Evolutionary conservation across 2,888 invertebrate genomes (phyloP), one percentile per base, ranked within the genome.

Genomic region (Trachelus stipa): DNA sequence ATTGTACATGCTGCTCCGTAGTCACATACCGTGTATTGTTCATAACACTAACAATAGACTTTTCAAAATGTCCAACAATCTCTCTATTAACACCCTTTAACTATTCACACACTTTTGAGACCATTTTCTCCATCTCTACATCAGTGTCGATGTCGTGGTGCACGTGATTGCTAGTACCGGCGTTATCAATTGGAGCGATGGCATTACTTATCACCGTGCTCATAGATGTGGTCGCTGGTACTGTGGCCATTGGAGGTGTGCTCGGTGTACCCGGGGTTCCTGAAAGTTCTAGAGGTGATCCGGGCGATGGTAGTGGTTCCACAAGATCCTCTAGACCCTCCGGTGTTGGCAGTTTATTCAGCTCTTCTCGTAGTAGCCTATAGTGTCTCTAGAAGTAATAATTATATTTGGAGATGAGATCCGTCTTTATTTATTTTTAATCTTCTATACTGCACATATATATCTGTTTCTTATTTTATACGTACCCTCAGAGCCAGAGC

Each of bases 341-440:
- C 11, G 98, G 97, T 56, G 96, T 95, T 87, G 95, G 95, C 90
- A 98, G 93, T 92, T 97, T 97, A 81, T 94, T 94, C 85, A 98
- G 93, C 92, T 98, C 97, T 91, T 98, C 97, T 86, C 97, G 95
- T 82, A 98, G 92, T 89, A 96, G 95, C 84, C 95, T 94, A 91
- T 96, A 96, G 91, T 97, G 96, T 78, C 96, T 94, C 94, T 97
- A 93, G 71, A 93, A 90, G 81, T 35, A 35, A 15, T 11, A 71
- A 68, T 69, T 23, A 33, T 30, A 56, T 30, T 15, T 68, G 9
- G 69, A 73, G 33, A 30, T 37, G 30, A 69, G 33, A 76, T 73
- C 12, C 0, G 40, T 71, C 34, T 68, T 33, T 73, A 75, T 40
- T 34, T 31, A 76, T n/a, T 40, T 34, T 68, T 30, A 30, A 74